Evolutionary conservation across 92 coral and sea anemone genomes (phyloP).

Genomic region (Porites cylindrica): DNA sequence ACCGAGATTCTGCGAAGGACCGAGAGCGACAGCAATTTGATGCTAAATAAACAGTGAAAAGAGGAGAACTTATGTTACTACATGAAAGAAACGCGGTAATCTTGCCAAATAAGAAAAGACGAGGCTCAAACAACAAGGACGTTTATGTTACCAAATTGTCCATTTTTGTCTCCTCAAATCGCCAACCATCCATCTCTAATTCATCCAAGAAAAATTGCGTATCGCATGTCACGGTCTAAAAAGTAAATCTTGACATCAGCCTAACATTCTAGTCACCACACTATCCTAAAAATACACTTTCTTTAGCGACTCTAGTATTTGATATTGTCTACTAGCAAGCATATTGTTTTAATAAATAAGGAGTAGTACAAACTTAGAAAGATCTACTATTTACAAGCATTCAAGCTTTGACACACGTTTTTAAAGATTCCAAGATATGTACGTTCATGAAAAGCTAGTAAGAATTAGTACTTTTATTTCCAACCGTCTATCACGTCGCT

Average conservation of each 20-base stretch:
- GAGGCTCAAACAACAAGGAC: neutral
- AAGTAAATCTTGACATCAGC: neutral
- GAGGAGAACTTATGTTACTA: neutral
- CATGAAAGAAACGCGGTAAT: too few relatives aligned
- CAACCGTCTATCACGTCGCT: too few relatives aligned
- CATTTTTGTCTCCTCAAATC: slow-evolving; percentile 90
- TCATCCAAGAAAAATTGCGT: slow-evolving; percentile 74
- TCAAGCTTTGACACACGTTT: too few relatives aligned
- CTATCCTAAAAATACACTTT: neutral
- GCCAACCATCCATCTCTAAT: slow-evolving; percentile 69
- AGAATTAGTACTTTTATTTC: too few relatives aligned
- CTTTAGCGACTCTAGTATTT: too few relatives aligned
- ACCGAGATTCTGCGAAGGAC: slow-evolving; percentile 27
- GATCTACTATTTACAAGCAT: too few relatives aligned
- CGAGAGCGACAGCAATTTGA: slow-evolving; percentile 88
- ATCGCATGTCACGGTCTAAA: slow-evolving; percentile 79
- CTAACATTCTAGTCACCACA: neutral
- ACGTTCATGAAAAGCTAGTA: too few relatives aligned
- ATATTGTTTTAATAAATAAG: too few relatives aligned
- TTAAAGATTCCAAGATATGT: too few relatives aligned
- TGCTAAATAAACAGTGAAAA: slow-evolving; percentile 59
- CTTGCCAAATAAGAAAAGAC: neutral
- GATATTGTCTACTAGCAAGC: too few relatives aligned
- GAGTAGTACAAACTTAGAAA: too few relatives aligned
- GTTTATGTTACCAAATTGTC: slow-evolving; percentile 73